Evolutionary conservation across 2,113 vertebrate species (phyloP).

Genomic region (Picathartes gymnocephalus): DNA sequence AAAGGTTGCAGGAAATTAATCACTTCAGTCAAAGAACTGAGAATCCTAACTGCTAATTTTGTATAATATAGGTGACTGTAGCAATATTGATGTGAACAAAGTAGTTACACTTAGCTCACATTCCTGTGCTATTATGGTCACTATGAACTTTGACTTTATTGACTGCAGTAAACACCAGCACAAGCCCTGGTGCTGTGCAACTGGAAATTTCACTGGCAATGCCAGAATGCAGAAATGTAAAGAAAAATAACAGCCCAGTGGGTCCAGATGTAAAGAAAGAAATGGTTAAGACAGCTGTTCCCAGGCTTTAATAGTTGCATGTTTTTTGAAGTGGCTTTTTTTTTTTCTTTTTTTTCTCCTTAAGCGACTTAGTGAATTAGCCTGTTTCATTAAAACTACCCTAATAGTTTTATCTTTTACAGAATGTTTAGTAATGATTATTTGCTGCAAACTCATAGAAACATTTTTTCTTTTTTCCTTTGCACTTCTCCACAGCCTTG

Average conservation of each 20-base stretch:
- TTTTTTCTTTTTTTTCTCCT: background rate
- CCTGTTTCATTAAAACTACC: background rate
- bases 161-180: background rate
- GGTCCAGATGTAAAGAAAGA: background rate
- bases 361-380: background rate
- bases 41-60: background rate
- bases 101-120: background rate
- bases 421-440: background rate
- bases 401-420: background rate
- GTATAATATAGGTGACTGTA: background rate
- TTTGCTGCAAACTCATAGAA: background rate
- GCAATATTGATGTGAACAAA: background rate
- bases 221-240: background rate
- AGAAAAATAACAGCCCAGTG: background rate
- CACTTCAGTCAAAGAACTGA: background rate
- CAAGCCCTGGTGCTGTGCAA: background rate
- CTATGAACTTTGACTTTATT: background rate
- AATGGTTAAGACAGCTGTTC: background rate
- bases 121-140: background rate
- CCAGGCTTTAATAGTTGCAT: background rate
- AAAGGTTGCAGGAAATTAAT: constrained; percentile 44
- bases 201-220: background rate
- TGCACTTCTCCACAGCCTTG: background rate
- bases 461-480: background rate
- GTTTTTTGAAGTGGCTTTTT: background rate